A percentile compares a stretch with the other conserved stretches of the same genome.
phyloP scores from a whole-genome alignment of 2,888 invertebrate genomes.

The Chymomyza procnemis region DNA sequence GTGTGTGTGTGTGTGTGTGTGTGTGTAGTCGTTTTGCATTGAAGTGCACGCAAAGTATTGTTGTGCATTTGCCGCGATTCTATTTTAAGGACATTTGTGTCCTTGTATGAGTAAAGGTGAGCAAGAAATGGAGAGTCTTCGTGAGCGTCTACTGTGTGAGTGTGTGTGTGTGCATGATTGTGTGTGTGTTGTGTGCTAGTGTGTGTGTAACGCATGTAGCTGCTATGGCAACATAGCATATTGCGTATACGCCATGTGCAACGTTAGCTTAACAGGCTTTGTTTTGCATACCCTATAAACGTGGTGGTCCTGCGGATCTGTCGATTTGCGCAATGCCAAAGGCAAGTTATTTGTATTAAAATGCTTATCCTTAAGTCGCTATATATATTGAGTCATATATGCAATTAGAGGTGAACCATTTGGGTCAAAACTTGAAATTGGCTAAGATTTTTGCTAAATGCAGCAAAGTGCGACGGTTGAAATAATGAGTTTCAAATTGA shows the following conservation, averaged over 20 bases:
- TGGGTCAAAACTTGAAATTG: too few species aligned
- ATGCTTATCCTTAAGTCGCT: too few species aligned
- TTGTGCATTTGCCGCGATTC: constrained; percentile 62
- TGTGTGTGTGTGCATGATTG: neutral
- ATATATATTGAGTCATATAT: too few species aligned
- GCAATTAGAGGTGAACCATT: too few species aligned
- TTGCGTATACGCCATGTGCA: constrained; percentile 49
- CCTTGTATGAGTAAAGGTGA: constrained; percentile 1
- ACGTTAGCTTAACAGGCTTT: constrained; percentile 33
- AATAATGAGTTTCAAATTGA: too few species aligned
- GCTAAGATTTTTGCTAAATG: too few species aligned
- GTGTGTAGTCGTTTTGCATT: constrained; percentile 20
- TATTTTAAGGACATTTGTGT: constrained; percentile 42
- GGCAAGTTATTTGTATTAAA: too few species aligned
- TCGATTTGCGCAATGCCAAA: too few species aligned
- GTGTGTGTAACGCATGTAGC: constrained; percentile 3
- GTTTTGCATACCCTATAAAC: constrained; percentile 9
- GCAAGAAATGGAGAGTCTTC: neutral
- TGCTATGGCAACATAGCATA: constrained; percentile 27
- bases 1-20: constrained; percentile 17
- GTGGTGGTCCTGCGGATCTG: too few species aligned
- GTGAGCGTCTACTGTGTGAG: neutral
- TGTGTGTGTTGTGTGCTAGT: neutral
- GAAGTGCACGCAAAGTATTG: constrained; percentile 59
- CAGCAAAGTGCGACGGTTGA: too few species aligned